Conservation (phyloP, 2,113 vertebrate species). For the Phyllopteryx taeniolatus region DNA sequence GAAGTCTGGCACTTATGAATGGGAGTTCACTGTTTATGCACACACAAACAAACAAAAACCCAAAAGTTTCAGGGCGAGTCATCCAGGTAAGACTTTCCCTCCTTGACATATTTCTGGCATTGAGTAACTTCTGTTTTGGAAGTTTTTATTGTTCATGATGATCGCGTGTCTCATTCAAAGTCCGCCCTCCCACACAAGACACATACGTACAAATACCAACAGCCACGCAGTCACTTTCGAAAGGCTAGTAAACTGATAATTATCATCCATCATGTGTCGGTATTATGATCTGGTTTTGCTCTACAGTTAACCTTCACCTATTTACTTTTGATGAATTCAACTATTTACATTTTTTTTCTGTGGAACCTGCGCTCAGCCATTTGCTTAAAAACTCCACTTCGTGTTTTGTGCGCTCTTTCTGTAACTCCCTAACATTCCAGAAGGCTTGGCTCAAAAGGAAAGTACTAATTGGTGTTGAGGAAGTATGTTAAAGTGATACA, state of each 20-base stretch:
- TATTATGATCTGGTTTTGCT: background rate
- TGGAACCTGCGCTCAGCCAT: background rate
- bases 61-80: background rate
- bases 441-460: too few species aligned
- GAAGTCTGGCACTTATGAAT: background rate
- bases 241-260: background rate
- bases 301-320: background rate
- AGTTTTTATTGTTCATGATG: background rate
- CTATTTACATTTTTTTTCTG: background rate
- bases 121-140: background rate
- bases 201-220: background rate
- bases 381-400: too few species aligned
- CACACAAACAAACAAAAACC: background rate
- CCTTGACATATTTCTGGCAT: background rate
- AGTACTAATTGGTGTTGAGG: too few species aligned
- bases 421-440: background rate
- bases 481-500: too few species aligned
- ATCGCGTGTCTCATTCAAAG: background rate
- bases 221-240: background rate
- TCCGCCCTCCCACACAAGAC: constrained; percentile 9
- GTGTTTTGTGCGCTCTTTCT: background rate
- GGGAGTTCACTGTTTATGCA: background rate
- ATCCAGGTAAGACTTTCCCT: background rate
- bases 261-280: background rate
- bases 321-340: background rate